Evolutionary conservation across 2,888 invertebrate species (phyloP).

Genomic region (Macrosiphum euphorbiae): DNA sequence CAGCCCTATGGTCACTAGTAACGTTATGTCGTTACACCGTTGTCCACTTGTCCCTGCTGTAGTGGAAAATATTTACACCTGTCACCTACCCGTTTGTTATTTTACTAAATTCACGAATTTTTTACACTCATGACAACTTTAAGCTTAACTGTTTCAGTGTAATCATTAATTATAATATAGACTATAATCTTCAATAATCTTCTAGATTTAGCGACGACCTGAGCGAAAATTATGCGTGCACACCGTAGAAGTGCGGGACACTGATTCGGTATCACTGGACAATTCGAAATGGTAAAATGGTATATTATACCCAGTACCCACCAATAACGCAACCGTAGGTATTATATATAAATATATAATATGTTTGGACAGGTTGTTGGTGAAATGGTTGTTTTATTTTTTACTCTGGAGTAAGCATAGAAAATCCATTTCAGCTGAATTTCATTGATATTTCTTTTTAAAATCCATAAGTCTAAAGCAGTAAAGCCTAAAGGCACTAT

Average conservation of each 20-base stretch:
- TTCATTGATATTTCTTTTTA: neutral
- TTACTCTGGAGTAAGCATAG: neutral
- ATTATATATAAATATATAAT: neutral
- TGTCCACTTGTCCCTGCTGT: neutral
- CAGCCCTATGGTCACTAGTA: too few relatives aligned
- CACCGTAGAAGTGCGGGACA: neutral
- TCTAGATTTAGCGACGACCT: neutral
- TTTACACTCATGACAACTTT: neutral
- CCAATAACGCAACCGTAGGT: neutral
- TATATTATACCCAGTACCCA: neutral
- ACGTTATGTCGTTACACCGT: neutral
- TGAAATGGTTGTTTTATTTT: neutral
- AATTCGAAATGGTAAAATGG: neutral
- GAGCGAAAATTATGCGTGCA: neutral
- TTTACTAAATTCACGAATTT: neutral
- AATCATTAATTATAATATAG: neutral
- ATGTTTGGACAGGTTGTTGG: neutral
- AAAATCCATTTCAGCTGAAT: neutral
- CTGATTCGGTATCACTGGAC: neutral
- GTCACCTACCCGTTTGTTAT: neutral
- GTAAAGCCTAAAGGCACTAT: neutral
- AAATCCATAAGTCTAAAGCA: neutral
- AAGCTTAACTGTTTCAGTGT: neutral
- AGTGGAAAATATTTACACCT: neutral
- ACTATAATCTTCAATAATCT: neutral